Base-by-base conservation (phyloP, 2,113 vertebrate species). In the Hydrolagus affinis region DNA sequence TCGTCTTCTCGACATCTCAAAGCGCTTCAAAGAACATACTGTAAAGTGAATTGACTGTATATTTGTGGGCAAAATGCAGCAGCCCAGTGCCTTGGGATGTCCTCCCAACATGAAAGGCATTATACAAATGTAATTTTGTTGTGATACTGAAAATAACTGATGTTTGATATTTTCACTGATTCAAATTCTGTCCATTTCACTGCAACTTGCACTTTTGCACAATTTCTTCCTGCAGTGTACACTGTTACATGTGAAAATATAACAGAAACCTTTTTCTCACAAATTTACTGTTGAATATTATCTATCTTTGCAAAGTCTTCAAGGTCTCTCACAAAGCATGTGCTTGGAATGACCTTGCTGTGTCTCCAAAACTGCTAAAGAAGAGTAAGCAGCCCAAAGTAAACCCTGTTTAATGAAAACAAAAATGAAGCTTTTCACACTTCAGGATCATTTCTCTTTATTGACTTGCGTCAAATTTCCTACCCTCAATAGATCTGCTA, bases 401-500 rank as follows among this genome's bases (percentile, higher is more conserved):
- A 83, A 83, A 21, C 78, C 64, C 17, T 10, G 17, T 68, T 83
- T 83, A 66, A 83, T 21, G 25, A 83, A 68, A 66, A 83, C 3
- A 83, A 83, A 44, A 83, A 32, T 83, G 25, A 83, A 28, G 14
- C 66, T 83, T 83, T 25, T 83, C 60, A 66, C 25, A 19, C 60
- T 2, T 83, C 66, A 7, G 66, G 66, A 83, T 83, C 21, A 83
- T 83, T 66, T 68, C 15, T 68, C 60, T 66, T 66, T 83, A 28
- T 66, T 32, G 66, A 68, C 62, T 17, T 32, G 62, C 19, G 25
- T 62, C 78, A 30, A 83, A 83, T 25, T 66, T 32, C 14, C 28
- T 32, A 21, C 23, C 25, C 66, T 23, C 78, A 83, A 28, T 28
- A 83, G 32, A 66, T 25, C 23, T 30, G 19, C 60, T 83, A 66